phyloP scores from a whole-genome alignment of 2,113 vertebrate species.

The Podarcis cretensis region DNA sequence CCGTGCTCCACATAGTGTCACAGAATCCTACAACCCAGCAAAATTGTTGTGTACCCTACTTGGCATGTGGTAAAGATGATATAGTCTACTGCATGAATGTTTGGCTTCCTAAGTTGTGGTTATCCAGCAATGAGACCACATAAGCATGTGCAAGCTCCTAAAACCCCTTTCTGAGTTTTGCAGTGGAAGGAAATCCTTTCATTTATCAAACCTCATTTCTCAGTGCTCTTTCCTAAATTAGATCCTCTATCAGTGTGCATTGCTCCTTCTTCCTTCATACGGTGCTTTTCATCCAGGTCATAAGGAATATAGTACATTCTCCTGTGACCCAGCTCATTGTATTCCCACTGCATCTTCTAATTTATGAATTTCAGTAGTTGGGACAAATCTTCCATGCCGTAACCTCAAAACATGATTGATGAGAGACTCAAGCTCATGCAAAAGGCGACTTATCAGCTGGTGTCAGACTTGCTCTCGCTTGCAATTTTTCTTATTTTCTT shows the following conservation, averaged over 20 bases:
- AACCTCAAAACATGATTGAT: conserved; percentile 52
- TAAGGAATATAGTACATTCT: background rate
- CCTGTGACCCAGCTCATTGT: background rate
- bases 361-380: conserved; percentile 20
- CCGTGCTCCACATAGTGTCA: background rate
- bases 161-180: background rate
- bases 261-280: background rate
- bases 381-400: conserved; percentile 18
- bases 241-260: conserved; percentile 8
- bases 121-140: background rate
- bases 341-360: background rate
- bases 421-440: conserved; percentile 32
- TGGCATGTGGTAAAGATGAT: background rate
- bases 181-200: background rate
- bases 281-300: background rate
- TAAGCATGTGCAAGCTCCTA: background rate
- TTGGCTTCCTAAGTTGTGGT: background rate
- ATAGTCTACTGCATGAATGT: background rate
- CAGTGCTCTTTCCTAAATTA: conserved; percentile 8
- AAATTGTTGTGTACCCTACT: background rate
- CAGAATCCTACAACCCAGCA: too few species aligned
- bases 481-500: conserved; percentile 53
- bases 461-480: conserved; percentile 36
- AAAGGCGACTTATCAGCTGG: conserved; percentile 36
- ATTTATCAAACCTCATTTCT: conserved; percentile 3